Evolutionary conservation across 2,113 vertebrate species (phyloP).

Genomic region (Physeter macrocephalus): DNA sequence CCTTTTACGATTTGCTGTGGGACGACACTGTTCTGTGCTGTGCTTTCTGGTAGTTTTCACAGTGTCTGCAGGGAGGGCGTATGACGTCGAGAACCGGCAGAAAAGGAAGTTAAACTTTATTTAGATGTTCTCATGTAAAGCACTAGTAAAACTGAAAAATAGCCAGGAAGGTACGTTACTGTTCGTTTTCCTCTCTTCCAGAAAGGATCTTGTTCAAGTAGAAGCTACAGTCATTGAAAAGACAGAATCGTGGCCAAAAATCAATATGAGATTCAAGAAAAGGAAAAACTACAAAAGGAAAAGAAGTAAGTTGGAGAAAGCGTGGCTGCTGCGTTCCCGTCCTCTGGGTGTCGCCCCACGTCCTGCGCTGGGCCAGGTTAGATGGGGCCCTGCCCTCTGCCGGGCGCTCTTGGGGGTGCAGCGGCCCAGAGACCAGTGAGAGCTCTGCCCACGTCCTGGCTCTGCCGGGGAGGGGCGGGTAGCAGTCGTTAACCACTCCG

Average conservation of each 20-base stretch:
- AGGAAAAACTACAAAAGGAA: slow-evolving; percentile 82
- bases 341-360: rapidly evolving
- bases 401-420: rapidly evolving
- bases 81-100: neutral
- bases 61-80: neutral
- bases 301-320: slow-evolving; percentile 78
- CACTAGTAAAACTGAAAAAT: too few species aligned
- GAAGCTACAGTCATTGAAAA: slow-evolving; percentile 91
- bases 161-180: rapidly evolving
- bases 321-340: rapidly evolving
- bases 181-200: neutral
- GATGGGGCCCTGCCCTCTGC: neutral
- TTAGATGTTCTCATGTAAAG: neutral
- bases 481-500: too few species aligned
- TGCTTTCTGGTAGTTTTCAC: neutral
- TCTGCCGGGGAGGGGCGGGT: rapidly evolving
- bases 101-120: neutral
- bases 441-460: too few species aligned
- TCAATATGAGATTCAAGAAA: slow-evolving; percentile 84
- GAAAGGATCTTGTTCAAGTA: slow-evolving; percentile 84
- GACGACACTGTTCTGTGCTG: rapidly evolving
- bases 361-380: rapidly evolving
- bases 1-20: neutral
- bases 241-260: slow-evolving; percentile 86
- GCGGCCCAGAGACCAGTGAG: rapidly evolving